Evolutionary conservation across 2,888 invertebrate genomes (phyloP).

Genomic region (Gerosis bhagava): DNA sequence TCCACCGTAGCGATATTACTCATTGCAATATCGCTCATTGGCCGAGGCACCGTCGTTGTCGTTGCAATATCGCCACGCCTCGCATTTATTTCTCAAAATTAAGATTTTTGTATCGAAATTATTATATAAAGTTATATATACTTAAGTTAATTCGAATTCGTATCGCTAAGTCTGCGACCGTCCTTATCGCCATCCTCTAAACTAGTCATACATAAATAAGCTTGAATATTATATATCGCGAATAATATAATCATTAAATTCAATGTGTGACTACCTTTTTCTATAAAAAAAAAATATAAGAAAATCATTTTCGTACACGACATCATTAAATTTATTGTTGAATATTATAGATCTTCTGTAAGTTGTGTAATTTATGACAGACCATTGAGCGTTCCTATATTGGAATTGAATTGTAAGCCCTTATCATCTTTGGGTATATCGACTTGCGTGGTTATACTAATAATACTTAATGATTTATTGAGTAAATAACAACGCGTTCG

Average conservation of each 20-base stretch:
- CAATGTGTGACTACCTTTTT: slow-evolving; percentile 51
- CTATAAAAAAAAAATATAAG: slow-evolving; percentile 35
- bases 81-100: slow-evolving; percentile 72
- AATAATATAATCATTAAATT: slow-evolving; percentile 52
- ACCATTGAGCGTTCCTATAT: slow-evolving; percentile 45
- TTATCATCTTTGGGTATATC: too few species aligned
- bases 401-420: too few species aligned
- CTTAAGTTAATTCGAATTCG: slow-evolving; percentile 66
- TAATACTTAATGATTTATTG: slow-evolving; percentile 67
- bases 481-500: slow-evolving; percentile 66
- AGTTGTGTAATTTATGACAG: slow-evolving; percentile 50
- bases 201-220: slow-evolving; percentile 74
- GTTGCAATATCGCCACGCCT: slow-evolving; percentile 54
- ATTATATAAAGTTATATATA: slow-evolving; percentile 57
- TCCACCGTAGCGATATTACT: slow-evolving; percentile 6
- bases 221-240: slow-evolving; percentile 57
- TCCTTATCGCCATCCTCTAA: slow-evolving; percentile 82
- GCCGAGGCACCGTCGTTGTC: slow-evolving; percentile 32
- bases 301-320: slow-evolving; percentile 42
- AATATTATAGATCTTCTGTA: too few species aligned
- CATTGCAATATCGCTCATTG: slow-evolving; percentile 9
- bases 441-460: slow-evolving; percentile 70
- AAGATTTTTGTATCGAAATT: slow-evolving; percentile 64
- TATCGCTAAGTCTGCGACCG: slow-evolving; percentile 76
- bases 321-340: slow-evolving; percentile 46